phyloP scores from a whole-genome alignment of 2,113 vertebrate species.

The Rhabdornis inornatus region DNA sequence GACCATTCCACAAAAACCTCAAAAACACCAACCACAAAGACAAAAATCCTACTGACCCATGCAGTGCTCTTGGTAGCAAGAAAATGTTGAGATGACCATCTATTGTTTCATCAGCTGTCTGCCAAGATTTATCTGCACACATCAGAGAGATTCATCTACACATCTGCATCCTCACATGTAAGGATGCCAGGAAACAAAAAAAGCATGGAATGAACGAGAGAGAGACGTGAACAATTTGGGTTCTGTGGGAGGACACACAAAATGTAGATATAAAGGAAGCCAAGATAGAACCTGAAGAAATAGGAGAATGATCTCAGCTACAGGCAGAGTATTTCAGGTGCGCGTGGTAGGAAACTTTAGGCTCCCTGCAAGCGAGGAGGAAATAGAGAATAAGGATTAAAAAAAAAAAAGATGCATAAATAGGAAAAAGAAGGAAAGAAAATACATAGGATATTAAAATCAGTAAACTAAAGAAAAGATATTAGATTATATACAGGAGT shows the following conservation, averaged over 20 bases:
- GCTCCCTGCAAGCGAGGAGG: neutral
- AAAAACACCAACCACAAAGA: neutral
- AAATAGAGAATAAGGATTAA: neutral
- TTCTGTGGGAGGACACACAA: neutral
- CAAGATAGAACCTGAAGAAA: neutral
- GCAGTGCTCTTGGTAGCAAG: neutral
- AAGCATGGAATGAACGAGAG: neutral
- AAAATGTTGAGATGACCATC: neutral
- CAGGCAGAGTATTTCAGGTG: neutral
- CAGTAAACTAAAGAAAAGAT: neutral
- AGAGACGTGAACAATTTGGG: accelerated
- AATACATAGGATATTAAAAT: neutral
- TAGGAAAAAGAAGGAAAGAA: neutral
- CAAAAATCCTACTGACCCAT: neutral
- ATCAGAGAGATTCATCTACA: neutral
- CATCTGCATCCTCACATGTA: no score
- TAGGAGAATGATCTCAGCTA: neutral
- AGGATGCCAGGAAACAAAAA: neutral
- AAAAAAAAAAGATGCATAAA: neutral
- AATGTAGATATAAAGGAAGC: neutral
- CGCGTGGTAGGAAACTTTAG: neutral
- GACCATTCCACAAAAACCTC: neutral
- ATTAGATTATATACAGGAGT: accelerated
- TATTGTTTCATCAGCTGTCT: neutral
- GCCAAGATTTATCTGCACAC: neutral